Percentiles rank a stretch among this genome's conserved stretches.
Evolutionary conservation across 35 echinoderm and acorn worm species (phyloP).

Genomic region (Ptychodera flava): DNA sequence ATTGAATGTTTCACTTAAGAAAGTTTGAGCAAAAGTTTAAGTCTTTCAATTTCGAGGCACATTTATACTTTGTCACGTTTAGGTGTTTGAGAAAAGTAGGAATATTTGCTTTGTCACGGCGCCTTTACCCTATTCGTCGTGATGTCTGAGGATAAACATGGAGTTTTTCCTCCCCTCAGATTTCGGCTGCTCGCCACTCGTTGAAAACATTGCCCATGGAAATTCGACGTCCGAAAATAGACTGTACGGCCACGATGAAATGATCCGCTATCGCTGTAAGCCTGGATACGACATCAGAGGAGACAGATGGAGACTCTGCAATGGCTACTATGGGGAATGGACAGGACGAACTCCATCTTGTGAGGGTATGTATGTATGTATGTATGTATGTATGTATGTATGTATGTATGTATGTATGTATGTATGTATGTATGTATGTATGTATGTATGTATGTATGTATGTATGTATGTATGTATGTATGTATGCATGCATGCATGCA

Average conservation of each 20-base stretch:
- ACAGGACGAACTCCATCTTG: neutral
- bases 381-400: conserved; percentile 2
- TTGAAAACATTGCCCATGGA: neutral
- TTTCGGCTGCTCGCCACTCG: neutral
- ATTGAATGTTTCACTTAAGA: too few species aligned
- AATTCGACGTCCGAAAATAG: neutral
- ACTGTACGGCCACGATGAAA: neutral
- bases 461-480: neutral
- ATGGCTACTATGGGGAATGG: neutral
- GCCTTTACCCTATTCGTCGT: too few species aligned
- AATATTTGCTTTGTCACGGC: too few species aligned
- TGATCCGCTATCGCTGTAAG: neutral
- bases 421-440: conserved; percentile 2
- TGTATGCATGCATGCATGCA: neutral
- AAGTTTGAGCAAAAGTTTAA: too few species aligned
- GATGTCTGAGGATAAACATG: too few species aligned
- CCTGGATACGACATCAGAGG: neutral
- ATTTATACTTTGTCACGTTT: too few species aligned
- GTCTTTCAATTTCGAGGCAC: too few species aligned
- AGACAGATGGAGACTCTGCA: neutral
- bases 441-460: neutral
- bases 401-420: conserved; percentile 2
- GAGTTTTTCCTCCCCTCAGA: too few species aligned
- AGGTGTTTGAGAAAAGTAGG: too few species aligned
- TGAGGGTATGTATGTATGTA: neutral